phyloP scores from a whole-genome alignment of 2,888 invertebrate genomes.

The Nysson spinosus region DNA sequence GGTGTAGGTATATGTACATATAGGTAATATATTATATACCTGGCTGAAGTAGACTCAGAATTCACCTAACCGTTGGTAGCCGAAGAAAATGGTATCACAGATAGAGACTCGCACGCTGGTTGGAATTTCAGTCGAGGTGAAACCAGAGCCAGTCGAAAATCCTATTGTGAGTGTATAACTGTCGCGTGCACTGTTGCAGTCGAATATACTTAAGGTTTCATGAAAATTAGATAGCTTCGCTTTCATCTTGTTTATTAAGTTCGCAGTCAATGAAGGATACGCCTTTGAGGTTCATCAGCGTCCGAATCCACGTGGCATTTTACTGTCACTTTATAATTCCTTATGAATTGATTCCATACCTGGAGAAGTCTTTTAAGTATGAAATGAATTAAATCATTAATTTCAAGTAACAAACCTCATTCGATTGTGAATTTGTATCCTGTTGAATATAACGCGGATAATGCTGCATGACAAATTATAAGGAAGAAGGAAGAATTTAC shows the following conservation, averaged over 20 bases:
- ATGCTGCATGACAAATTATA: no score
- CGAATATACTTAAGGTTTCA: constrained; percentile 25
- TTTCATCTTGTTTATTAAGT: constrained; percentile 21
- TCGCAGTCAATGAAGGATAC: no score
- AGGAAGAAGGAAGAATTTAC: no score
- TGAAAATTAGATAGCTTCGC: constrained; percentile 12
- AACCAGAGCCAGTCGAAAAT: constrained; percentile 19
- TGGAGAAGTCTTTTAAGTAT: no score
- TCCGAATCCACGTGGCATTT: no score
- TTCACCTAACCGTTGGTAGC: constrained; percentile 10
- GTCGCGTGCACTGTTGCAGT: constrained; percentile 26
- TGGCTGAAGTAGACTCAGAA: constrained; percentile 5
- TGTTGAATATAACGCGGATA: no score
- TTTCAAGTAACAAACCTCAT: no score
- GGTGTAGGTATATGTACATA: neutral
- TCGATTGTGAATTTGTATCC: no score
- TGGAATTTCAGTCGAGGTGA: constrained; percentile 27
- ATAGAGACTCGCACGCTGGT: neutral
- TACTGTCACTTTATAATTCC: no score
- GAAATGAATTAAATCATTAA: no score
- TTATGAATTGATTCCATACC: no score
- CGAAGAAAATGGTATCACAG: constrained; percentile 46
- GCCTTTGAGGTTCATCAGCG: no score
- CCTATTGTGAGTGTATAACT: constrained; percentile 32
- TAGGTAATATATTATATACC: neutral